phyloP scores from a whole-genome alignment of 2,888 invertebrate genomes.

The Metalampra italica region DNA sequence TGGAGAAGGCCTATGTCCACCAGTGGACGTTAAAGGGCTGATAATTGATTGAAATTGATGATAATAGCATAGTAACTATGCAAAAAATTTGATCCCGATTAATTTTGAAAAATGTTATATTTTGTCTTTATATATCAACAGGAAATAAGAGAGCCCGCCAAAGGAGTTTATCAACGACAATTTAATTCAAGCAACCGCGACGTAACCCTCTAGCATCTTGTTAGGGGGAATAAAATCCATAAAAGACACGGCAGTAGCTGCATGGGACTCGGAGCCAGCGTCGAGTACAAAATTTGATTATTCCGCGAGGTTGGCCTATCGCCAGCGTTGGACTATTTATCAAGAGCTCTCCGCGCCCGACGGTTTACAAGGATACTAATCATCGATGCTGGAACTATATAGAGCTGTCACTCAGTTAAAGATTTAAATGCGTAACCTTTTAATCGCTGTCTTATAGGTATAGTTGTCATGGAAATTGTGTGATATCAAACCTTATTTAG shows the following conservation, averaged over 20 bases:
- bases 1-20: no score
- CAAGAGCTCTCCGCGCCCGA: constrained; percentile 62
- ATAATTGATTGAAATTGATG: no score
- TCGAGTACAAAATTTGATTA: constrained; percentile 73
- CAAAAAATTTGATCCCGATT: no score
- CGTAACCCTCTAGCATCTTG: constrained; percentile 63
- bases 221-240: constrained; percentile 74
- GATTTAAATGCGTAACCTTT: neutral
- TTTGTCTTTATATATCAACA: constrained; percentile 21
- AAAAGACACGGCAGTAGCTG: constrained; percentile 67
- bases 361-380: constrained; percentile 74
- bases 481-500: no score
- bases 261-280: constrained; percentile 44
- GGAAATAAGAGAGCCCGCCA: constrained; percentile 49
- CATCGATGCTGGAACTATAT: constrained; percentile 50
- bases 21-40: no score
- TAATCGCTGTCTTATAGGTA: neutral
- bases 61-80: no score
- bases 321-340: constrained; percentile 74
- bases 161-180: constrained; percentile 69
- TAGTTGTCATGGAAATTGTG: no score
- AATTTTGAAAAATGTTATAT: no score
- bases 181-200: constrained; percentile 71
- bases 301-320: constrained; percentile 77
- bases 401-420: constrained; percentile 28